Percentiles rank a stretch among this genome's conserved stretches.
These are phyloP conservation scores for Belgica antarctica DNA, from an alignment of 2,888 invertebrate genomes.

Conservation along the genomic window DNA sequence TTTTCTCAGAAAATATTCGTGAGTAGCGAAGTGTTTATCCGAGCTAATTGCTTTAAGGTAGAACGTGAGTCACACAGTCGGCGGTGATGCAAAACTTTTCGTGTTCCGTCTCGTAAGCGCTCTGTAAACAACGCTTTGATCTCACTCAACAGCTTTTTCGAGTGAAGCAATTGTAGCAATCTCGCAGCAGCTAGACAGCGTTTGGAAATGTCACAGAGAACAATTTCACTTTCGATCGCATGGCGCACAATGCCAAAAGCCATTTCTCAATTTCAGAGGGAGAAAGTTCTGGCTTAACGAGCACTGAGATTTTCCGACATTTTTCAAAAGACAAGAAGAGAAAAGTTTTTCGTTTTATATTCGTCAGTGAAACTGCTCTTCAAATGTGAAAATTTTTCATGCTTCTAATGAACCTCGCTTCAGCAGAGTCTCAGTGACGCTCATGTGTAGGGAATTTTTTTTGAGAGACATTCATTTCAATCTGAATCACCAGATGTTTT, in stretches of 20 bases:
- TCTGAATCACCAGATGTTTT: conserved; percentile 28
- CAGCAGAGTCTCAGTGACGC: neutral
- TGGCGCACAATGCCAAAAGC: neutral
- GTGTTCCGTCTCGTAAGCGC: too few species aligned
- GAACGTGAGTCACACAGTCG: too few species aligned
- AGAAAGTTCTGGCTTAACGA: neutral
- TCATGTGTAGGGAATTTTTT: neutral
- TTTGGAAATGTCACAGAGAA: neutral
- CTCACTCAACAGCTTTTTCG: too few species aligned
- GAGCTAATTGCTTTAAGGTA: too few species aligned
- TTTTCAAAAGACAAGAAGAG: too few species aligned
- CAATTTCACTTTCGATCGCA: neutral
- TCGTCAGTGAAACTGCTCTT: conserved; percentile 18
- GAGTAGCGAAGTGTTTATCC: too few species aligned
- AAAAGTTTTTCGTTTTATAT: neutral
- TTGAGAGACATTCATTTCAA: neutral
- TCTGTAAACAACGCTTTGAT: too few species aligned
- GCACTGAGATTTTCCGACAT: conserved; percentile 8
- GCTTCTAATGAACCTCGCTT: conserved; percentile 24
- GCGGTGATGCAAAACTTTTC: too few species aligned
- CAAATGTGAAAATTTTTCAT: conserved; percentile 8
- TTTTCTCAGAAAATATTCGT: too few species aligned
- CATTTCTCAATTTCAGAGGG: neutral
- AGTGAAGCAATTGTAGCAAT: too few species aligned
- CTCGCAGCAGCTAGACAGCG: too few species aligned